These are phyloP conservation scores for Pteromalus puparum DNA, from an alignment of 1,140 invertebrate genomes.

Conservation along the genomic window DNA sequence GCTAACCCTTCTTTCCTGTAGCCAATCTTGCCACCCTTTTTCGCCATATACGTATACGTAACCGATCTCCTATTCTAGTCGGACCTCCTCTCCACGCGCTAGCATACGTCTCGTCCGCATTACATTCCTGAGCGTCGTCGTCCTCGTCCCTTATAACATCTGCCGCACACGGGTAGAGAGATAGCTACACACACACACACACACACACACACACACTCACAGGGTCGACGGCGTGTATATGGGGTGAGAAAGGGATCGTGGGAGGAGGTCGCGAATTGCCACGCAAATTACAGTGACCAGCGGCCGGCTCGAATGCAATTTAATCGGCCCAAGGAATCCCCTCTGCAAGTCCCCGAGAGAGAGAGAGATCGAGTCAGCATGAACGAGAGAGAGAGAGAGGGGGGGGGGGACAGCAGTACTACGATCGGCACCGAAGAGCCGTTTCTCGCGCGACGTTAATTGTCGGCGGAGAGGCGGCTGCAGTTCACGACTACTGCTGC, in stretches of 20 bases:
- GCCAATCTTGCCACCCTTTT: not conserved
- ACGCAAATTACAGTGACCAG: constrained; percentile 60
- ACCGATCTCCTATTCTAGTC: not conserved
- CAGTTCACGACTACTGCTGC: not conserved
- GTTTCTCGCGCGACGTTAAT: constrained; percentile 42
- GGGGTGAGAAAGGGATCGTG: constrained; percentile 22
- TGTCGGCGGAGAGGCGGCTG: constrained; percentile 15
- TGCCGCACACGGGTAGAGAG: not conserved
- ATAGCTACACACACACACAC: not conserved
- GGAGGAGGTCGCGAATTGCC: constrained; percentile 53
- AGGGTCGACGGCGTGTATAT: not conserved
- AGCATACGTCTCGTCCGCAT: not conserved
- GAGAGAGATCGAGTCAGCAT: not conserved
- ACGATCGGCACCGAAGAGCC: not conserved
- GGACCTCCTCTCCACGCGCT: not conserved
- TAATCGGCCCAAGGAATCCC: constrained; percentile 36
- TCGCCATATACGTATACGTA: not conserved
- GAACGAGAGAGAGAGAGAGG: not conserved
- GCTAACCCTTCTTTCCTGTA: not conserved
- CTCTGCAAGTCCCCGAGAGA: not conserved
- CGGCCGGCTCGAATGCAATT: constrained; percentile 46
- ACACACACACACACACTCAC: too few relatives aligned
- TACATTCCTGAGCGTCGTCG: constrained; percentile 25
- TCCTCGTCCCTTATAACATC: constrained; percentile 20
- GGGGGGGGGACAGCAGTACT: too few relatives aligned